phyloP scores from a whole-genome alignment of 2,797 vertebrate species.

The Bradypus variegatus region DNA sequence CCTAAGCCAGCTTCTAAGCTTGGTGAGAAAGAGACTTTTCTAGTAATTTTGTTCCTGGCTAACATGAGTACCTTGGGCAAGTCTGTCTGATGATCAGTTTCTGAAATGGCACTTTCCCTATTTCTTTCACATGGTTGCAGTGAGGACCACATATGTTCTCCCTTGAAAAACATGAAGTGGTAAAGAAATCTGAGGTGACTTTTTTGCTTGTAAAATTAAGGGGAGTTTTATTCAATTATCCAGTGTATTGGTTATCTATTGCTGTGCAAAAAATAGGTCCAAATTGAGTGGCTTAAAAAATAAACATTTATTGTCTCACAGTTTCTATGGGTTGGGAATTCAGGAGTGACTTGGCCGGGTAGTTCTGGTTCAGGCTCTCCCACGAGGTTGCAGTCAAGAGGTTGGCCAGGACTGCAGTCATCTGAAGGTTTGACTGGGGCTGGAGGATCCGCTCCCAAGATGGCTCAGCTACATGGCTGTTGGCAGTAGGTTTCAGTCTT shows the following conservation, averaged over 20 bases:
- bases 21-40: background rate
- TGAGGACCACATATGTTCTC: background rate
- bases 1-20: background rate
- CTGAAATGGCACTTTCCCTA: background rate
- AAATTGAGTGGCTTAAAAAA: background rate
- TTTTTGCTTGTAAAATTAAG: slow-evolving; percentile 26
- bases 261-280: background rate
- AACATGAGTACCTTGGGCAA: background rate
- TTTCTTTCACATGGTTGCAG: background rate
- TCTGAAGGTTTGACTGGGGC: background rate
- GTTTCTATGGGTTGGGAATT: slow-evolving; percentile 13
- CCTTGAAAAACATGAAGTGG: background rate
- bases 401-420: background rate
- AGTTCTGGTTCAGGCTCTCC: background rate
- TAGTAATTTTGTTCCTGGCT: background rate
- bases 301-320: background rate
- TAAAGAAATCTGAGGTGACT: background rate
- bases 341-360: background rate
- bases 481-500: background rate
- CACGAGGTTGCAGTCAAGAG: background rate
- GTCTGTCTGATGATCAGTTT: background rate
- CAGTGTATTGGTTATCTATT: background rate
- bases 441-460: background rate
- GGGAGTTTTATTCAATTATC: background rate
- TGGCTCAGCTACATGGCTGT: background rate